These are phyloP conservation scores for Rhynchonycteris naso DNA, from an alignment of 2,797 vertebrate genomes.

Conservation along the genomic window DNA sequence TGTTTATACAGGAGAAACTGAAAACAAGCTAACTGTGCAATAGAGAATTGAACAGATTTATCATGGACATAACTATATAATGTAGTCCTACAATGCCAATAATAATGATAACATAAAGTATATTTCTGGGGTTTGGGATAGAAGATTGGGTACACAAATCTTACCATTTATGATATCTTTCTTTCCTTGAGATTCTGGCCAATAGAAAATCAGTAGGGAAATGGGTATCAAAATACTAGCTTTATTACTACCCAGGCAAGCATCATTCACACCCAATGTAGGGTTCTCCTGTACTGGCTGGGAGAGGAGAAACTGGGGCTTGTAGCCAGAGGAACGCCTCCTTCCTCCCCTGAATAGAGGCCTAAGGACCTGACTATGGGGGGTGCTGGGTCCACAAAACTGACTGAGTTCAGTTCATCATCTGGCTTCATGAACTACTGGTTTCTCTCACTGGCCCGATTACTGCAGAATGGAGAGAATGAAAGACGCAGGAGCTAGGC, in stretches of 20 bases:
- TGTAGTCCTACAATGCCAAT: neutral
- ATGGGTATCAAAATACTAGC: neutral
- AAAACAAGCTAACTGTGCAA: neutral
- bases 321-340: neutral
- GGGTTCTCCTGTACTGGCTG: neutral
- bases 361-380: neutral
- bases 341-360: neutral
- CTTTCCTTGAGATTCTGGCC: conserved; percentile 9
- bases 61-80: neutral
- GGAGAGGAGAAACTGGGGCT: neutral
- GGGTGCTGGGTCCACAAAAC: neutral
- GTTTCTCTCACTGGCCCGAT: neutral
- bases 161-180: neutral
- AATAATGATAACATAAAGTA: neutral
- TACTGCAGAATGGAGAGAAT: neutral
- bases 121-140: neutral
- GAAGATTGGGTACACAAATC: neutral
- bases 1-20: neutral
- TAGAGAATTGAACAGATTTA: neutral
- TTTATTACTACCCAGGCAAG: neutral
- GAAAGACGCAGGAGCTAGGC: neutral
- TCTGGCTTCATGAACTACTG: neutral
- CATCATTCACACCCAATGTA: neutral
- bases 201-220: neutral
- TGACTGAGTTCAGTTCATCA: neutral